Evolutionary conservation across 2,888 invertebrate genomes (phyloP), one percentile per base, ranked within the genome.

Genomic region (Parascotia fuliginaria): DNA sequence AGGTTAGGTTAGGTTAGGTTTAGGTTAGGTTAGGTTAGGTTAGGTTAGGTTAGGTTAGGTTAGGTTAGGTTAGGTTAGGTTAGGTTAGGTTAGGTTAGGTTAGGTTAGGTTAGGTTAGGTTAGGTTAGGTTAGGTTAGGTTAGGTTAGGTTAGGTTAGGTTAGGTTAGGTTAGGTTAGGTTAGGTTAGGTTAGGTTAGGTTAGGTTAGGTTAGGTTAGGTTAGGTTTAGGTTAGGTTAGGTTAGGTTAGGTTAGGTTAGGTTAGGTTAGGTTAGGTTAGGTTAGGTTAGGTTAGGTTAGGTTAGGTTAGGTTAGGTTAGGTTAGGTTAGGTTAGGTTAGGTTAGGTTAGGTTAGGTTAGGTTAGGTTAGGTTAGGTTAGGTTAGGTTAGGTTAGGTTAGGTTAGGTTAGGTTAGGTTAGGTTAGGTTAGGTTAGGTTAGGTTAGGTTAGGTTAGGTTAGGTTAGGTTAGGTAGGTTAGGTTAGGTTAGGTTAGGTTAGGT

Each of bases 1-100:
- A 45, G 41, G 51, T 44, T 44, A 51, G 42, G 51, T 49, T 50
- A 50, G 44, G 49, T 55, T 50, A 46, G 43, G 55, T n/a, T n/a
- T n/a, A n/a, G n/a, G n/a, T n/a, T n/a, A n/a, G n/a, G n/a, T n/a
- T n/a, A n/a, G n/a, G n/a, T 46, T 49, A 34, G 14, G 32, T 32
- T 32, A 32, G 31, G 40, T 40, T 40, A 40, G 31, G 41, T 41
- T 41, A 41, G 32, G 41, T 39, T 39, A 39, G 28, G 44, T 45
- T 45, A 45, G 38, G 44, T 45, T 45, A 45, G 38, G 44, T 45
- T 45, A 45, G 38, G 44, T 46, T 46, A 46, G 46, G 39, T 46
- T 40, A 48, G 48, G 42, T 48, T 48, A 42, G 42, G 48, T 48
- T 48, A 48, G 42, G 48, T 48, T 48, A 48, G 42, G 48, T 48